Conservation (phyloP, 2,888 invertebrate species). For the Ophion ventricosus region DNA sequence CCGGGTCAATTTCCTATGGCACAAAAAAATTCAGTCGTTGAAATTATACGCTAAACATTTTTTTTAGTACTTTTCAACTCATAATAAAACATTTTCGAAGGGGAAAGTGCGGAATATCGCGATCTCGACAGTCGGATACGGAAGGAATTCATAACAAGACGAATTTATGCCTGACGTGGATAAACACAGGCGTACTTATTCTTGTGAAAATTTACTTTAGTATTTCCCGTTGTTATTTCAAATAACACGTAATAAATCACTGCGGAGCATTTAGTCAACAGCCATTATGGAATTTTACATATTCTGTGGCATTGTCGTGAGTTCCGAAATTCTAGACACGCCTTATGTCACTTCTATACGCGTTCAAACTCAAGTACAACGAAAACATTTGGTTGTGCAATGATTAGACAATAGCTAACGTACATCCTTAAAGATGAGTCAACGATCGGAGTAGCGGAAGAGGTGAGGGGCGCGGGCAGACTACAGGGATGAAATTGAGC, state of each 20-base stretch:
- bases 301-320: neutral
- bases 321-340: neutral
- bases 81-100: neutral
- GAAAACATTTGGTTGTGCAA: neutral
- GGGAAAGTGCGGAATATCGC: neutral
- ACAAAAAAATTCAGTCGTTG: conserved; percentile 70
- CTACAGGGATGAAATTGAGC: neutral
- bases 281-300: neutral
- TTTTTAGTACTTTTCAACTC: neutral
- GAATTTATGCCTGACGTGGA: neutral
- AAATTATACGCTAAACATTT: conserved; percentile 2
- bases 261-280: neutral
- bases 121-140: neutral
- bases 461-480: neutral
- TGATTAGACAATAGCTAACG: neutral
- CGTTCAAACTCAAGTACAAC: neutral
- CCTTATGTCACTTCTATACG: neutral
- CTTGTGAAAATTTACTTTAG: neutral
- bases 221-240: neutral
- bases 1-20: conserved; percentile 88
- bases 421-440: neutral
- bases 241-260: neutral
- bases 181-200: neutral
- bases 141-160: neutral
- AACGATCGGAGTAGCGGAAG: neutral